Percentiles rank a stretch among this genome's conserved stretches.
These are phyloP conservation scores for Microhierax caerulescens DNA, from an alignment of 2,797 vertebrate species.

Conservation along the genomic window DNA sequence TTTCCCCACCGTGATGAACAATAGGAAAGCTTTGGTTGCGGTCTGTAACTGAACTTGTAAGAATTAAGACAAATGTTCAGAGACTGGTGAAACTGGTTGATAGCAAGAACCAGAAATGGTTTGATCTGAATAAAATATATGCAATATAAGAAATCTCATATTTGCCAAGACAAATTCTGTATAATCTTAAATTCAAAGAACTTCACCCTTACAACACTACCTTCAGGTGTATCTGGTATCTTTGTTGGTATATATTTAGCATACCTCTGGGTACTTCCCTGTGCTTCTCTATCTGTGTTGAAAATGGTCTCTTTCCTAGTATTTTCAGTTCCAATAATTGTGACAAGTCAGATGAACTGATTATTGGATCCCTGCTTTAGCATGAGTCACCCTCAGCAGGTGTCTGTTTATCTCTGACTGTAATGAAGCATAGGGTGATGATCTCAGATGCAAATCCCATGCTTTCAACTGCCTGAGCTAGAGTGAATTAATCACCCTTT, in stretches of 20 bases:
- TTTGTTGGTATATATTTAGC: background rate
- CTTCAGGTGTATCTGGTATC: background rate
- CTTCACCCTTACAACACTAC: background rate
- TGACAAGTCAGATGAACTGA: background rate
- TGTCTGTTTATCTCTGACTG: constrained; percentile 27
- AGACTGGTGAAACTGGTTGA: background rate
- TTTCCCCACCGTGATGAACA: background rate
- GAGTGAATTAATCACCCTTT: background rate
- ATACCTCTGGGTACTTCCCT: background rate
- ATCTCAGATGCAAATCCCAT: constrained; percentile 17
- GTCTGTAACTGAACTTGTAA: background rate
- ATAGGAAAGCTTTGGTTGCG: background rate
- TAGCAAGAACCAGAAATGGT: background rate
- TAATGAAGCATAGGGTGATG: constrained; percentile 17
- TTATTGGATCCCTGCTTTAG: background rate
- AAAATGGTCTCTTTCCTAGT: background rate
- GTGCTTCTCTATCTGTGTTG: background rate
- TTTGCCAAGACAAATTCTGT: background rate
- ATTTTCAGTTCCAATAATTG: background rate
- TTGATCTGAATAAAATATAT: background rate
- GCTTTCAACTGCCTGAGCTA: constrained; percentile 1
- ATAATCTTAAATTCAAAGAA: background rate
- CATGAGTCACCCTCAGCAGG: constrained; percentile 43
- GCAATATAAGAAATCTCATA: background rate
- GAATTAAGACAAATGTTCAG: background rate